Evolutionary conservation across 2,888 invertebrate genomes (phyloP).

Genomic region (Lepeophtheirus nordmannii): DNA sequence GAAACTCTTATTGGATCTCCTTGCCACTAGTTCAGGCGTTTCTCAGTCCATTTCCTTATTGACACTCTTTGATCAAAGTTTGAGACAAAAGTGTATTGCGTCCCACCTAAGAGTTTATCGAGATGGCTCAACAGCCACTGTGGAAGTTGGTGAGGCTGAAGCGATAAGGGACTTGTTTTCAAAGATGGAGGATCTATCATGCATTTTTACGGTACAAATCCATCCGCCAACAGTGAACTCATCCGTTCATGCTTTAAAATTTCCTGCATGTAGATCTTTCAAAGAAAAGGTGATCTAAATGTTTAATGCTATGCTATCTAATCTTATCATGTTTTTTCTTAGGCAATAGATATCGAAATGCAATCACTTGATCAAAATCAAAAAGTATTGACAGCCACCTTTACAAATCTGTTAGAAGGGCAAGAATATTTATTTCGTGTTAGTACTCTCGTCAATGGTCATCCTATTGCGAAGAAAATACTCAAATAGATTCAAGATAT

Average conservation of each 20-base stretch:
- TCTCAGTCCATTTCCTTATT: not conserved
- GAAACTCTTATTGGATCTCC: conserved; percentile 13
- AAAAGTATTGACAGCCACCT: not conserved
- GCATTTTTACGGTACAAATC: conserved; percentile 15
- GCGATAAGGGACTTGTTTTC: conserved; percentile 18
- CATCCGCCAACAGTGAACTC: not conserved
- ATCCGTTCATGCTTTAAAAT: not conserved
- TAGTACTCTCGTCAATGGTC: conserved; percentile 9
- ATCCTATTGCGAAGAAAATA: conserved; percentile 10
- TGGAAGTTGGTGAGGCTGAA: conserved; percentile 4
- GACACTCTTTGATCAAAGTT: conserved; percentile 9
- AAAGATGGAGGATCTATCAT: not conserved
- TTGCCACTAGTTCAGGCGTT: conserved; percentile 15
- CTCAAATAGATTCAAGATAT: conserved; percentile 16
- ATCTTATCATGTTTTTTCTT: not conserved
- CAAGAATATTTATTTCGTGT: conserved; percentile 1
- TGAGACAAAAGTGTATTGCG: not conserved
- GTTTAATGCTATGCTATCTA: not conserved
- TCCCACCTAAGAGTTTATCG: not conserved
- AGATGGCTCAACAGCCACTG: not conserved
- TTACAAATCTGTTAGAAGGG: not conserved
- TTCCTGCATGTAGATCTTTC: not conserved
- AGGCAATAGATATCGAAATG: conserved; percentile 9
- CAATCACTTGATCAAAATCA: not conserved
- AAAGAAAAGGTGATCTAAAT: not conserved